Evolutionary conservation across 2,113 vertebrate species (phyloP).

Genomic region (Otocyon megalotis): DNA sequence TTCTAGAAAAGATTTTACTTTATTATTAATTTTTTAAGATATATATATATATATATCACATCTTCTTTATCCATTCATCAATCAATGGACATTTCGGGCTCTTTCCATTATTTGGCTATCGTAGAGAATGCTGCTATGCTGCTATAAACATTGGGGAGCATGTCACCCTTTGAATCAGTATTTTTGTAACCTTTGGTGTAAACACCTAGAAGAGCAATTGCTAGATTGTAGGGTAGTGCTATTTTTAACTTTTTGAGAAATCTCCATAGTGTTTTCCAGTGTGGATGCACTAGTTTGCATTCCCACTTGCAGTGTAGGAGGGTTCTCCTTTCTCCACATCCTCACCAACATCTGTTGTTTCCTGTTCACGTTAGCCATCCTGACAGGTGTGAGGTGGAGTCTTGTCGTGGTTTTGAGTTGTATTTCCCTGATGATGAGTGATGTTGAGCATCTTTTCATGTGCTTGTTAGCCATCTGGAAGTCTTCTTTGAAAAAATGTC

Average conservation of each 20-base stretch:
- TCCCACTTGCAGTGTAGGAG: background rate
- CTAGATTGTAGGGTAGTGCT: background rate
- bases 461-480: no score
- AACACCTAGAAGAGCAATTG: background rate
- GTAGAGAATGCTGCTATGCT: no score
- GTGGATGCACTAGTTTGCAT: background rate
- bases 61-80: no score
- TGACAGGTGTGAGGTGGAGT: background rate
- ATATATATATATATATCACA: no score
- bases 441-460: background rate
- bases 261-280: background rate
- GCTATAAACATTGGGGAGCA: no score
- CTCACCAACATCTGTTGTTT: background rate
- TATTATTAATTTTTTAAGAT: no score
- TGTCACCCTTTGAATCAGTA: background rate
- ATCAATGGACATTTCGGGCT: no score
- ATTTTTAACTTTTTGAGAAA: background rate
- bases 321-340: background rate
- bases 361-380: background rate
- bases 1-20: background rate
- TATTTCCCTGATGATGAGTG: background rate
- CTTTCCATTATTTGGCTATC: no score
- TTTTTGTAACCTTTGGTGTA: background rate
- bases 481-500: no score
- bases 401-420: background rate